Evolutionary conservation across 2,113 vertebrate species (phyloP), one percentile per base, ranked within the genome.

Genomic region (Bujurquina vittata): DNA sequence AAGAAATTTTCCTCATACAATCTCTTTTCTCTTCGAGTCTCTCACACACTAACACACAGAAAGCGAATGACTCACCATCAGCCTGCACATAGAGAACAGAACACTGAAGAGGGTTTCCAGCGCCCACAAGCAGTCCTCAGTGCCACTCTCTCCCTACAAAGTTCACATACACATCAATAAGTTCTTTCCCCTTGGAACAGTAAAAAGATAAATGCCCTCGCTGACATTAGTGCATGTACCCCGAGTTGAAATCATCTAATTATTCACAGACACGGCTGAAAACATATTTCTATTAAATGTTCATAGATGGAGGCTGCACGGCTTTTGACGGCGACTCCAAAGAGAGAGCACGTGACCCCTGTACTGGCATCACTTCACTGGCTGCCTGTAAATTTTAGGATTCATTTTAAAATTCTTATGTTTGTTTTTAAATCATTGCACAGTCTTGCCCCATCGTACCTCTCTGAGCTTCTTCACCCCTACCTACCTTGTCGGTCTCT

Each of bases 31-130:
- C 63, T 61, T 75, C 69, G 49, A 10, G 18, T 40, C 83, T 59
- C 80, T 75, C 61, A 86, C 56, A 88, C 75, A 84, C 77, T 62
- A 55, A 63, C 58, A 84, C 33, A 77, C 52, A 85, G 7, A 62
- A 56, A 86, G 55, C 20, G 15, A 46, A 76, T 92, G 83, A 93
- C 97, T 97, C 95, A 99, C 98, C 98, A 99, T 99, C 77, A 99
- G 96, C 89, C 97, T 96, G 95, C 98, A 99, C 96, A 99, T 97
- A 92, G 97, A 97, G 92, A 98, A 96, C n/a, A 99, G 94, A 83
- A 99, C 96, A 58, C 97, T 97, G 79, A 98, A 99, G 92, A 99
- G 95, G 65, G 98, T 99, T 95, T 99, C 98, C 93, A 99, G 94
- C 84, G 98, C 97, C 94, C 94, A 95, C 86, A 97, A 83, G 84